These are phyloP conservation scores for Falco biarmicus DNA, from an alignment of 2,797 vertebrate species.

Conservation along the genomic window DNA sequence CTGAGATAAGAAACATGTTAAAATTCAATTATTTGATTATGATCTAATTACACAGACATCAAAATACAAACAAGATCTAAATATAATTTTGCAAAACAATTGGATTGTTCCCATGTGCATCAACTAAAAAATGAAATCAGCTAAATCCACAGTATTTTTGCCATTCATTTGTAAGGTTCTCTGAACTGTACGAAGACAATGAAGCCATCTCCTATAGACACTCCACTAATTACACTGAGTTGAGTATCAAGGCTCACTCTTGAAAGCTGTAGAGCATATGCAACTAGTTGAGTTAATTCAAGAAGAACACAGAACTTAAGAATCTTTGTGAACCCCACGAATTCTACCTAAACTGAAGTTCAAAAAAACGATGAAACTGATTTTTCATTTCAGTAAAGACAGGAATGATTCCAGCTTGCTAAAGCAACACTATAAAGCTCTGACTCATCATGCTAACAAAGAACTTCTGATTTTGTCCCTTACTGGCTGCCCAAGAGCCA, in stretches of 20 bases:
- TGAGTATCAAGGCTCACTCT: not conserved
- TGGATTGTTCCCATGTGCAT: not conserved
- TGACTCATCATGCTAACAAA: not conserved
- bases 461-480: not conserved
- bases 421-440: not conserved
- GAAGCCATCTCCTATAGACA: not conserved
- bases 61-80: slow-evolving; percentile 26
- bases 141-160: not conserved
- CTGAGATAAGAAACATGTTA: not conserved
- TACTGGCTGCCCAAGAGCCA: not conserved
- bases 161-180: not conserved
- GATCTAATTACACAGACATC: slow-evolving; percentile 30
- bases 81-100: slow-evolving; percentile 6
- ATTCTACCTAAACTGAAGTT: not conserved
- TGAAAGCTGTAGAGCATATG: not conserved
- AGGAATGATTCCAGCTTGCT: not conserved
- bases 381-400: not conserved
- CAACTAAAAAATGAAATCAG: not conserved
- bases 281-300: not conserved
- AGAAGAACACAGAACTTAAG: not conserved
- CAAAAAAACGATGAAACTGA: not conserved
- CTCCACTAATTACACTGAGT: not conserved
- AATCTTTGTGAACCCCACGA: not conserved
- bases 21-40: slow-evolving; percentile 51
- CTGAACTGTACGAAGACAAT: not conserved